Evolutionary conservation across 2,888 invertebrate species (phyloP), one percentile per base, ranked within the genome.

Genomic region (Ennomos fuscantarius): DNA sequence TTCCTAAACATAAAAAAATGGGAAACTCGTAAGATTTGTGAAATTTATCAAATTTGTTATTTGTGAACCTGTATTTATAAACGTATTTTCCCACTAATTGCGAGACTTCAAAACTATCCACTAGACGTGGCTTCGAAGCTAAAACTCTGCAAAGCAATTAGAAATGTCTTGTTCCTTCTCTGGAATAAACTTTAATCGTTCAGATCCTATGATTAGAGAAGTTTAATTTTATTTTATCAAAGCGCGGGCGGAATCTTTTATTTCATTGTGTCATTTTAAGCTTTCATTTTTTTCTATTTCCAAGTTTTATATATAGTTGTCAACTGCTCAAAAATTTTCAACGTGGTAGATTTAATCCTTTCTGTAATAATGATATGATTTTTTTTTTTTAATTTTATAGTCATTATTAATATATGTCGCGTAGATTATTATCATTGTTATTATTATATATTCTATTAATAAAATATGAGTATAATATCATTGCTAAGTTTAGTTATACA

Each of bases 141-240:
- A 41, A 51, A 72, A 73, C 68, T 73, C 68, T 59, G 33, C 43
- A 60, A 67, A 68, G 71, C 68, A 78, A 74, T 78, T 73, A 78
- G 65, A 57, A 66, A 67, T 61, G 64, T 69, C 68, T 69, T 64
- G 64, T 70, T 62, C 62, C 62, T 68, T 59, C 46, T 55, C 42
- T 55, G 60, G 50, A 48, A 61, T 61, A 60, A 63, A 73, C 67
- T 68, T 74, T 69, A 69, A 71, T 68, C 63, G 68, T 61, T 51
- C 62, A 60, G 66, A 63, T 66, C 56, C 51, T 53, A 47, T 62
- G 62, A 66, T 68, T 66, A 62, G 66, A 67, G 52, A 61, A 68
- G 55, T 72, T 74, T 65, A 42, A 65, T 68, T 61, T 42, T 51
- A 62, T 70, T 70, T 53, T 44, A 63, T 63, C 66, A 43, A 65